A percentile compares a stretch with the other conserved stretches of the same genome.
phyloP scores from a whole-genome alignment of 2,113 vertebrate species.

The Perca fluviatilis region DNA sequence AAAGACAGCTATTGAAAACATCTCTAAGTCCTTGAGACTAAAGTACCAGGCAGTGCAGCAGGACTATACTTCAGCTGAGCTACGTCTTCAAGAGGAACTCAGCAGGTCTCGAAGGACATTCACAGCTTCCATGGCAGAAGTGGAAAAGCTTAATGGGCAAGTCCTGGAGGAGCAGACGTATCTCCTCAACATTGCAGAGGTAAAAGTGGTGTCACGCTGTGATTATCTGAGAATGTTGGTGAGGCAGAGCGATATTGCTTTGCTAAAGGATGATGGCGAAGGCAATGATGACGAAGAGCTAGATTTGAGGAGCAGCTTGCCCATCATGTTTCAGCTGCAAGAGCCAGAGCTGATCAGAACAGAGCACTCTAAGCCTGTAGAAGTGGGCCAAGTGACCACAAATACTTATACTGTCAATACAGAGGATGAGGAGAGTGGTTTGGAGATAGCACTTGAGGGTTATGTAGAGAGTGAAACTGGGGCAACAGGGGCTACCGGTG shows the following conservation, averaged over 20 bases:
- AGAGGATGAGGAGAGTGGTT: conserved; percentile 85
- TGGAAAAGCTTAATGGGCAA: conserved; percentile 92
- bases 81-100: conserved; percentile 92
- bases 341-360: conserved; percentile 91
- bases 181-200: conserved; percentile 93
- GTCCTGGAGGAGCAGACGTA: conserved; percentile 95
- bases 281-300: conserved; percentile 86
- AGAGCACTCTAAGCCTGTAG: conserved; percentile 87
- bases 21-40: conserved; percentile 88
- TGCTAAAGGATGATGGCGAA: conserved; percentile 88
- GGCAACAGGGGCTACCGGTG: conserved; percentile 28
- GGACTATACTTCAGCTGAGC: conserved; percentile 92
- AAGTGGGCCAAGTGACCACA: conserved; percentile 90
- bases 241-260: conserved; percentile 92
- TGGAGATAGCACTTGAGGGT: conserved; percentile 72
- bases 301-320: conserved; percentile 88
- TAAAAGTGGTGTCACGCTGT: conserved; percentile 94
- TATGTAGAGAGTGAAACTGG: conserved; percentile 41
- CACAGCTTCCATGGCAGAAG: conserved; percentile 89
- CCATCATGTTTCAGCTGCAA: conserved; percentile 89
- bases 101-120: conserved; percentile 91
- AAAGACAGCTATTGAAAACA: conserved; percentile 88
- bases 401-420: conserved; percentile 89
- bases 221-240: conserved; percentile 96
- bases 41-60: conserved; percentile 92